phyloP scores from a whole-genome alignment of 64 coral and sea anemone genomes.

The Cladopsammia gracilis region DNA sequence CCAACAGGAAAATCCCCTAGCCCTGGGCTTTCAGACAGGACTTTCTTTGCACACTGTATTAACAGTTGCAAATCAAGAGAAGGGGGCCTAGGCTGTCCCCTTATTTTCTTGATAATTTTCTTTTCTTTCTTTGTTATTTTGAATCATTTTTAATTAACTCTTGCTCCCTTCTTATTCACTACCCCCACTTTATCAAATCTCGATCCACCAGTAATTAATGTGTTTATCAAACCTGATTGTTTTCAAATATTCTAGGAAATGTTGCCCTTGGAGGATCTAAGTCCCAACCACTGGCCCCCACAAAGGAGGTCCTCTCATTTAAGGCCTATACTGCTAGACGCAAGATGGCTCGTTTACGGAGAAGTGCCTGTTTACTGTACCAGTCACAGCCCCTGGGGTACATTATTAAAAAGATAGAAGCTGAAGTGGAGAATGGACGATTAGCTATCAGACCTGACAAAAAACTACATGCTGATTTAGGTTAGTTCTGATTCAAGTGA shows the following conservation, averaged over 20 bases:
- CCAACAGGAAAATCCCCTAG: too few species aligned
- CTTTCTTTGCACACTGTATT: too few species aligned
- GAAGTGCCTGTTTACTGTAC: slow-evolving; percentile 91
- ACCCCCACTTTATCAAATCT: too few species aligned
- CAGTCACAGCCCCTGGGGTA: slow-evolving; percentile 87
- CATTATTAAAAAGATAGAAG: slow-evolving; percentile 85
- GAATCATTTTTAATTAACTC: too few species aligned
- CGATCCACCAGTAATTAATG: too few species aligned
- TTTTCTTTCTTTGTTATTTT: too few species aligned
- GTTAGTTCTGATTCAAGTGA: slow-evolving; percentile 40
- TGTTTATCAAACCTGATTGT: neutral
- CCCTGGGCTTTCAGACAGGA: too few species aligned
- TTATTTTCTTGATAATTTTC: too few species aligned
- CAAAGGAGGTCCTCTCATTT: slow-evolving; percentile 87
- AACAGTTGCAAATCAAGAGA: too few species aligned
- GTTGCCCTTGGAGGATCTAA: slow-evolving; percentile 15
- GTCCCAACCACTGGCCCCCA: slow-evolving; percentile 92
- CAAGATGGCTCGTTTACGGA: slow-evolving; percentile 91
- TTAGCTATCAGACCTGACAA: slow-evolving; percentile 88
- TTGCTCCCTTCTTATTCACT: too few species aligned
- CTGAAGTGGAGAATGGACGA: slow-evolving; percentile 92
- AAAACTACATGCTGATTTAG: slow-evolving; percentile 95
- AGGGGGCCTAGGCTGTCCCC: too few species aligned
- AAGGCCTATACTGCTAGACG: slow-evolving; percentile 89
- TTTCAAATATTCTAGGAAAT: neutral